Evolutionary conservation across 1,140 invertebrate genomes (phyloP).

Genomic region (Oryctes rhinoceros): DNA sequence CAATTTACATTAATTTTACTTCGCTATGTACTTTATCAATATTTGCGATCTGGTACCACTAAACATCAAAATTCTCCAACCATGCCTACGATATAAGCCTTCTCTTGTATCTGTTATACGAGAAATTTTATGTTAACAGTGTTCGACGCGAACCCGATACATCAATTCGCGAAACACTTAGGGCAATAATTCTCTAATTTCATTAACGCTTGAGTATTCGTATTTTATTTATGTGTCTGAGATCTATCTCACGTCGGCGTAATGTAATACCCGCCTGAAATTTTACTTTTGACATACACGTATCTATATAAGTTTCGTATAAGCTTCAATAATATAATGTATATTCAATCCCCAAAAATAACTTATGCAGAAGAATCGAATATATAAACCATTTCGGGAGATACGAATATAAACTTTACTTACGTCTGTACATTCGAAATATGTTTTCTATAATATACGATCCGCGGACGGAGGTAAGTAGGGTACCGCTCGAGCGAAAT

Average conservation of each 20-base stretch:
- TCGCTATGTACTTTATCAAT: too few relatives aligned
- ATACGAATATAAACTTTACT: background rate
- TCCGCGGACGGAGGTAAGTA: background rate
- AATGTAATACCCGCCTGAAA: background rate
- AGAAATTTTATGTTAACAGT: too few relatives aligned
- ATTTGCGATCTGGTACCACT: too few relatives aligned
- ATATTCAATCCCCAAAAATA: background rate
- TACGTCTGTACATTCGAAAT: slow-evolving; percentile 13
- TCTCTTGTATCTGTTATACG: too few relatives aligned
- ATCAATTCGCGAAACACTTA: too few relatives aligned
- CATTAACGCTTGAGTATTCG: background rate
- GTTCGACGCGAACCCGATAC: too few relatives aligned
- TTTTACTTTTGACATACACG: background rate
- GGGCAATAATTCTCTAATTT: too few relatives aligned
- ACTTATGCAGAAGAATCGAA: slow-evolving; percentile 30
- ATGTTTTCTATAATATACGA: slow-evolving; percentile 7
- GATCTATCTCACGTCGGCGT: background rate
- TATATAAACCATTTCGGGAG: background rate
- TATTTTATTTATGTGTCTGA: background rate
- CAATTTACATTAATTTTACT: too few relatives aligned
- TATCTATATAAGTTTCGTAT: background rate
- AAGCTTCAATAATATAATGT: background rate
- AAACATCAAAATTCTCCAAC: too few relatives aligned
- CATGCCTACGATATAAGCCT: too few relatives aligned
- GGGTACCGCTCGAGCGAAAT: background rate